Conservation (phyloP, 1,140 invertebrate genomes). For the Leptinotarsa defecta region DNA sequence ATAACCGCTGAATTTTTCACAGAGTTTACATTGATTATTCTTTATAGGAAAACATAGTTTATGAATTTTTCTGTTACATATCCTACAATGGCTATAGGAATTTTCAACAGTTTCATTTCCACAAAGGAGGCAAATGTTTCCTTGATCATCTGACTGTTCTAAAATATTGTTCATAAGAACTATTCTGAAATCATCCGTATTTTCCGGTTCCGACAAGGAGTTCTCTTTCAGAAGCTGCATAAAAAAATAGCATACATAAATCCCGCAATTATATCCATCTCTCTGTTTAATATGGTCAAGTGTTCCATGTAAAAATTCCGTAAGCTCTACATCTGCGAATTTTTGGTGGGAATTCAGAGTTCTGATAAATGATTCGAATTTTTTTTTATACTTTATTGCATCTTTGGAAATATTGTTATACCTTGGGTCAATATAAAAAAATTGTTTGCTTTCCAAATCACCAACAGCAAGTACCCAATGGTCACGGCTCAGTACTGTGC, state of each 20-base stretch:
- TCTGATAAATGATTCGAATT: background rate
- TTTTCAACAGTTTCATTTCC: background rate
- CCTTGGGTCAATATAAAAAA: constrained; percentile 18
- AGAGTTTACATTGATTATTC: background rate
- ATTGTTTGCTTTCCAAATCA: constrained; percentile 12
- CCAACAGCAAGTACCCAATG: constrained; percentile 18
- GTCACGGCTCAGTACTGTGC: constrained; percentile 7
- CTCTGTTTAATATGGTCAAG: too few species aligned
- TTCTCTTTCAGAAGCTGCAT: constrained; percentile 1
- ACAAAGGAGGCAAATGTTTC: too few species aligned
- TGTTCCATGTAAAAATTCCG: too few species aligned
- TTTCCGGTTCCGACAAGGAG: background rate
- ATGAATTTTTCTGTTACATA: too few species aligned
- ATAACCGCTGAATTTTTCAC: background rate
- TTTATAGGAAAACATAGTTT: background rate
- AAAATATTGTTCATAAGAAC: background rate
- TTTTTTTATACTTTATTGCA: too few species aligned
- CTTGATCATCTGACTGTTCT: too few species aligned
- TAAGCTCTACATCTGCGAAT: too few species aligned
- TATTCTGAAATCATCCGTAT: constrained; percentile 11
- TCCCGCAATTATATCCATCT: too few species aligned
- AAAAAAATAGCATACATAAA: background rate
- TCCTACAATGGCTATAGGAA: background rate
- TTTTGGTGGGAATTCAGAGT: too few species aligned
- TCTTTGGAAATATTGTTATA: background rate